These are phyloP conservation scores for Margarornis squamiger DNA, from an alignment of 2,797 vertebrate genomes.

Conservation along the genomic window DNA sequence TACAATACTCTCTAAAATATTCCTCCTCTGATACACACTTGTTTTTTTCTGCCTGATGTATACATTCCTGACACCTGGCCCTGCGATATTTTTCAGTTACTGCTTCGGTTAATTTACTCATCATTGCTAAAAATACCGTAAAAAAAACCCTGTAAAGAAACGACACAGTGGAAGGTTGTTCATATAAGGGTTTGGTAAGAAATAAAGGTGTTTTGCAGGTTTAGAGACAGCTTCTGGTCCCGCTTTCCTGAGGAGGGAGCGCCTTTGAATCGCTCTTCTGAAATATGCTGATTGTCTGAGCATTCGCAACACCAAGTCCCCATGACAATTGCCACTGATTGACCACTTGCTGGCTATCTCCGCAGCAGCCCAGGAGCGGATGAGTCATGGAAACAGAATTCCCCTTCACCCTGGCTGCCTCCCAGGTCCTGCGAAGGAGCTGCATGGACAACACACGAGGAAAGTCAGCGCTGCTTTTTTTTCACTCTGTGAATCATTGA, in stretches of 20 bases:
- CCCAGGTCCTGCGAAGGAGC: not conserved
- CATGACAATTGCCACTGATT: conserved; percentile 49
- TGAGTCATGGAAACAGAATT: conserved; percentile 39
- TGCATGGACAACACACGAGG: not conserved
- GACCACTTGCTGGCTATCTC: conserved; percentile 31
- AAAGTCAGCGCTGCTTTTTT: not conserved
- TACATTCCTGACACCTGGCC: too few relatives aligned
- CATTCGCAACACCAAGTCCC: not conserved
- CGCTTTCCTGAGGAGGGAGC: not conserved
- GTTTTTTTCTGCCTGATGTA: not conserved
- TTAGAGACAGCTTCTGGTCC: not conserved
- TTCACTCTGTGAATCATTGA: not conserved
- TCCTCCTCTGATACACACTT: not conserved
- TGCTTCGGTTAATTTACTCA: not conserved
- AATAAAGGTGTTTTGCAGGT: not conserved
- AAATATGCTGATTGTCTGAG: conserved; percentile 46
- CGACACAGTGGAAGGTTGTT: not conserved
- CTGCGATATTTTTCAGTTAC: not conserved
- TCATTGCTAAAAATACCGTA: not conserved
- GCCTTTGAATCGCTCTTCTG: not conserved
- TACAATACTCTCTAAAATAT: not conserved
- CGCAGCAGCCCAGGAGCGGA: not conserved
- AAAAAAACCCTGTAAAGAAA: not conserved
- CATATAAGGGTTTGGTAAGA: not conserved
- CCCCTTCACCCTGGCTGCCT: not conserved